Evolutionary conservation across 2,888 invertebrate genomes (phyloP).

Genomic region (Xiphydria camelus): DNA sequence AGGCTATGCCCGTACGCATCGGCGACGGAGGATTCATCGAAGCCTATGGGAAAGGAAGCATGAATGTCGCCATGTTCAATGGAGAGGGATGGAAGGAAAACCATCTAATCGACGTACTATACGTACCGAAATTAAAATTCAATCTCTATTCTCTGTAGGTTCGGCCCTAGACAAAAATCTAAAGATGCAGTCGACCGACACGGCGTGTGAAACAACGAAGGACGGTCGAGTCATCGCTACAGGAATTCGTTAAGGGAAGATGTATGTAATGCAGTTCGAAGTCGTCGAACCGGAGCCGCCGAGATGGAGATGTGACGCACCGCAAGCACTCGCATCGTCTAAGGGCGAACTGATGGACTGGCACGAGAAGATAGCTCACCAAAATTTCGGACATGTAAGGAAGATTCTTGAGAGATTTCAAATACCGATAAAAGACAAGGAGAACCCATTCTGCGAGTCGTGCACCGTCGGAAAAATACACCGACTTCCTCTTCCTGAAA

Average conservation of each 20-base stretch:
- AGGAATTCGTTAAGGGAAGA: slow-evolving; percentile 15
- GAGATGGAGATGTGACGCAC: too few species aligned
- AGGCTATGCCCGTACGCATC: too few species aligned
- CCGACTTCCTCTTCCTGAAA: background rate
- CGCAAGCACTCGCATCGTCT: too few species aligned
- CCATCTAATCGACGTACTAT: slow-evolving; percentile 21
- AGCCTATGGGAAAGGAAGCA: slow-evolving; percentile 8
- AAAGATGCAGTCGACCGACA: background rate
- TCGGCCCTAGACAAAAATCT: slow-evolving; percentile 1
- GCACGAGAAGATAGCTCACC: slow-evolving; percentile 31
- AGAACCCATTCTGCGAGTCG: slow-evolving; percentile 23
- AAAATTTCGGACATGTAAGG: slow-evolving; percentile 23
- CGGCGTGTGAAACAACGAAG: background rate
- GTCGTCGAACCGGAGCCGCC: background rate
- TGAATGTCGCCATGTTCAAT: slow-evolving; percentile 22
- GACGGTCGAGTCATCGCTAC: background rate
- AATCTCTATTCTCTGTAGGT: slow-evolving; percentile 3
- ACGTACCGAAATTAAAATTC: slow-evolving; percentile 16
- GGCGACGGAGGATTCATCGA: background rate
- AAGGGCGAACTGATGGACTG: slow-evolving; percentile 23
- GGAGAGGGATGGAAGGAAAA: slow-evolving; percentile 21
- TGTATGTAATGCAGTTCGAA: slow-evolving; percentile 20
- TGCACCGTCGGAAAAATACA: slow-evolving; percentile 3
- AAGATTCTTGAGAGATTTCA: slow-evolving; percentile 14
- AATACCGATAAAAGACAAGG: slow-evolving; percentile 14